Evolutionary conservation across 2,797 vertebrate genomes (phyloP).

Genomic region (Apogon talboti): DNA sequence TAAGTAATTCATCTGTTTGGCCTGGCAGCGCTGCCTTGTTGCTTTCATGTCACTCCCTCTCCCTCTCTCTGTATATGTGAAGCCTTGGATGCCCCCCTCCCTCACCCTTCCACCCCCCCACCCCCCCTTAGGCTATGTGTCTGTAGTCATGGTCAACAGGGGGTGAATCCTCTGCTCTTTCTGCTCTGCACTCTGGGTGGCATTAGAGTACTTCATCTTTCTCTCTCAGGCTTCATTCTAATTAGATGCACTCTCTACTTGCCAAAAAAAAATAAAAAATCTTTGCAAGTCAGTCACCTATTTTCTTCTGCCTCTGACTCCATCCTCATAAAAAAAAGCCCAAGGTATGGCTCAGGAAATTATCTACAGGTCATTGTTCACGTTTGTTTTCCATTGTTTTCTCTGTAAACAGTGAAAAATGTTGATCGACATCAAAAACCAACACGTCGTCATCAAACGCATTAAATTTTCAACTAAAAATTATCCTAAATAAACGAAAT

Average conservation of each 20-base stretch:
- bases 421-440: too few relatives aligned
- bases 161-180: constrained; percentile 64
- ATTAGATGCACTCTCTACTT: constrained; percentile 55
- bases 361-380: too few relatives aligned
- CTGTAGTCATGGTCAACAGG: constrained; percentile 76
- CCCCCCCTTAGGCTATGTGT: constrained; percentile 70
- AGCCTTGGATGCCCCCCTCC: constrained; percentile 63
- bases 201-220: constrained; percentile 53
- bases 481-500: too few relatives aligned
- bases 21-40: constrained; percentile 74
- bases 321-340: constrained; percentile 39
- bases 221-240: constrained; percentile 57
- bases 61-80: constrained; percentile 30
- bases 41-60: constrained; percentile 73
- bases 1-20: constrained; percentile 82
- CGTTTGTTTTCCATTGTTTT: too few relatives aligned
- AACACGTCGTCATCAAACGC: too few relatives aligned
- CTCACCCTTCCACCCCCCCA: too few relatives aligned
- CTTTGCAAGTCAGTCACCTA: constrained; percentile 40
- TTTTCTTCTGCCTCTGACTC: constrained; percentile 14
- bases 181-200: constrained; percentile 58
- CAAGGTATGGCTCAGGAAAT: constrained; percentile 10
- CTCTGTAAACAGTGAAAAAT: too few relatives aligned
- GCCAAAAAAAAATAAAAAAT: constrained; percentile 3
- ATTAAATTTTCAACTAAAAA: too few relatives aligned